Evolutionary conservation across 2,797 vertebrate species (phyloP), one percentile per base, ranked within the genome.

Genomic region (Austrolebias charrua): DNA sequence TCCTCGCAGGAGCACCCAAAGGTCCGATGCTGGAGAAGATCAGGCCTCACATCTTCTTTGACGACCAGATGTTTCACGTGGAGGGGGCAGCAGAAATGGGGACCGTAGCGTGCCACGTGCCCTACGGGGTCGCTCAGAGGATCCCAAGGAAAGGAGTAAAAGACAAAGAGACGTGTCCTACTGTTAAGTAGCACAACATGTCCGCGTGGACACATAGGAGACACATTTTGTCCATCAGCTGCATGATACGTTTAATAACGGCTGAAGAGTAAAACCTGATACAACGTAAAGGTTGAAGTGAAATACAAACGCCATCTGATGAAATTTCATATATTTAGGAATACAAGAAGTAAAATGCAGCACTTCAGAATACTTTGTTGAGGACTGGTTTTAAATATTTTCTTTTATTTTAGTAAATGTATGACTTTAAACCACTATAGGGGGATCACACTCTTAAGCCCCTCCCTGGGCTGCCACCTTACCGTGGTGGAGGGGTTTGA

Each of bases 51-150:
- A 96, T 98, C 83, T 98, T 96, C 91, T 98, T 98, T 0, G 96
- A 98, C 0, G 96, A 98, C 84, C 96, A 98, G 91, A 96, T 97
- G 95, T 96, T 96, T 83, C 96, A 98, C 0, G 94, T 97, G 77
- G 93, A 96, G 24, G 95, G 96, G 0, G 96, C 96, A 15, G 92
- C 94, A 35, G 94, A 96, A 80, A 72, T 95, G 88, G 96, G 96
- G 70, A 94, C 96, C 0, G 90, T 98, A 1, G 95, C 95, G 0
- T 96, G 95, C 14, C 96, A 98, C 0, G 96, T 98, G 11, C 96
- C 89, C 50, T 88, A 90, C 48, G 89, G 95, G 43, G 61, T 95
- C 6, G 91, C 92, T 3, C 95, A 98, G 86, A 93, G 55, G 56
- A 71, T 86, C 15, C 15, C 33, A n/a, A 81, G 66, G 60, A 88